Base-by-base conservation (phyloP, 2,888 invertebrate genomes). In the Lithophane leautieri region DNA sequence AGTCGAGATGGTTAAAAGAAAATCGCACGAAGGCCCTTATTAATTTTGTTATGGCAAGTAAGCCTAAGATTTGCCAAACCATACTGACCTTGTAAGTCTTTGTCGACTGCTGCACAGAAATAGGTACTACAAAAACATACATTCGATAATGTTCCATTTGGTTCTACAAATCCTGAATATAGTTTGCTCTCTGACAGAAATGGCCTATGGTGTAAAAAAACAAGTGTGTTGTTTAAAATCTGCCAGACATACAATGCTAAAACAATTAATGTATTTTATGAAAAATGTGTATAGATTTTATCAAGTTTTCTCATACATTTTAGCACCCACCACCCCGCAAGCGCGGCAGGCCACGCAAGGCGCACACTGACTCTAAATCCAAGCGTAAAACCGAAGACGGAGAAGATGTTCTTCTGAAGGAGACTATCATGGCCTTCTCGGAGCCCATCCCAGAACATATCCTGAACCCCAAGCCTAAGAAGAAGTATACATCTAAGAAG, bases 361-460 rank as follows among this genome's bases (percentile, higher is more conserved):
- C 65, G 0, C 73, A 72, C 0, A 22, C 76, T 72, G 79, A 86
- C 34, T 69, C 86, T 0, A 92, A 65, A 25, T 0, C 82, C 0
- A 89, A 91, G 54, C 56, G 52, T n/a, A 89, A 90, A 67, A 72
- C 69, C 0, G 91, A 92, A 2, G 94, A 94, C 0, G 92, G 91
- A 0, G 96, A 96, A 70, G 96, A 96, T 70, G 92, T 97, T 58
- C 91, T 97, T 2, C 91, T 96, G 0, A 95, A 96, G 84, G 97
- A 97, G 84, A 96, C 97, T 0, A 96, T 97, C 72, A 86, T 96
- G 91, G 97, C 96, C 0, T 95, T 94, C 90, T 95, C 96, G 0
- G 96, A 96, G 84, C 96, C 97, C 1, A 95, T 97, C 0, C 95
- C 96, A 0, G 96, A 96, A 0, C 94, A 95, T 78, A 93, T 96